phyloP scores from a whole-genome alignment of 1,140 invertebrate genomes.

The Brachionus angularis region DNA sequence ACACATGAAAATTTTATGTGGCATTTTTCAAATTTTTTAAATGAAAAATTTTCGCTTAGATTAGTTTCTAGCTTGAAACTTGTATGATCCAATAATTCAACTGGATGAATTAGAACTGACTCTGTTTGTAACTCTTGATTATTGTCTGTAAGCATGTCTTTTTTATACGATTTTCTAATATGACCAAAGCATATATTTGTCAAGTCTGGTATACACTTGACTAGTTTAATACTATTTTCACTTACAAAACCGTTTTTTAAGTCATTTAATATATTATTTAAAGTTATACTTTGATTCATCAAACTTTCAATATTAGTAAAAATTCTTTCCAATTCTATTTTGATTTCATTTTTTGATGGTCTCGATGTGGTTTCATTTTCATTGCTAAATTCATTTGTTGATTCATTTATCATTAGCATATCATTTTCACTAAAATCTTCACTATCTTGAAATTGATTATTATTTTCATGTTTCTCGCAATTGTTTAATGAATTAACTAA shows the following conservation, averaged over 20 bases:
- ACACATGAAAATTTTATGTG: conserved; percentile 5
- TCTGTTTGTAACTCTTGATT: too few species aligned
- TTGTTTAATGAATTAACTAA: not conserved
- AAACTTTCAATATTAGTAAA: not conserved
- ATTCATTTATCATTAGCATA: conserved; percentile 12
- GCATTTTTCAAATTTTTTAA: conserved; percentile 1
- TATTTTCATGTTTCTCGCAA: not conserved
- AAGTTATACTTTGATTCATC: not conserved
- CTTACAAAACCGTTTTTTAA: too few species aligned
- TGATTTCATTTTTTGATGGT: not conserved
- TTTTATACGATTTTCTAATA: not conserved
- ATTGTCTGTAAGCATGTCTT: too few species aligned
- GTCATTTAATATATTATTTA: conserved; percentile 5
- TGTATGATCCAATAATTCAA: not conserved
- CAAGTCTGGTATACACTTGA: not conserved
- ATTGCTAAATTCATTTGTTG: not conserved
- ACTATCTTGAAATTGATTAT: not conserved
- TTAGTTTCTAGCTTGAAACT: conserved; percentile 25
- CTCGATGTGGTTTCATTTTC: not conserved
- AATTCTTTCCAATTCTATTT: not conserved
- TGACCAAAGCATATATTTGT: not conserved
- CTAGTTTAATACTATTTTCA: too few species aligned
- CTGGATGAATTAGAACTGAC: too few species aligned
- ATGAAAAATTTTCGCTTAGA: conserved; percentile 23
- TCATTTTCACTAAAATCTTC: conserved; percentile 26